These are phyloP conservation scores for Odontesthes bonariensis DNA, from an alignment of 2,113 vertebrate genomes.

Conservation along the genomic window DNA sequence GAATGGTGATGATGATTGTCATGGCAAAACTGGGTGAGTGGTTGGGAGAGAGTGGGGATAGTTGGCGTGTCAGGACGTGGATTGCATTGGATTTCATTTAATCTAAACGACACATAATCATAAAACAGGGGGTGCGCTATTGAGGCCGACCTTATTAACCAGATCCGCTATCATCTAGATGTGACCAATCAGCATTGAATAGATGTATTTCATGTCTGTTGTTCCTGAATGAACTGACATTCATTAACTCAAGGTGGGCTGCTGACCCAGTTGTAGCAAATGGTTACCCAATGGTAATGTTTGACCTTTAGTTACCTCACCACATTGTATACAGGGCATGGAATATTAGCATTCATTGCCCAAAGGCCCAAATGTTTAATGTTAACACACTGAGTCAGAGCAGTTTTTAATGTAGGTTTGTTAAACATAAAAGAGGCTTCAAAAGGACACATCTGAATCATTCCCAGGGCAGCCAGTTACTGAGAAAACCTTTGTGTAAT, in stretches of 20 bases:
- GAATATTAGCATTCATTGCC: background rate
- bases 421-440: background rate
- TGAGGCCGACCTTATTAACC: background rate
- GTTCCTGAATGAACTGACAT: background rate
- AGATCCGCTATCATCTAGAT: background rate
- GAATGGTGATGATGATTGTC: conserved; percentile 77
- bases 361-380: background rate
- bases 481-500: no score
- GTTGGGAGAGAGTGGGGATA: conserved; percentile 22
- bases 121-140: background rate
- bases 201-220: background rate
- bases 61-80: background rate
- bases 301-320: background rate
- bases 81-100: background rate
- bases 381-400: conserved; percentile 1
- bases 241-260: background rate
- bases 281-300: background rate
- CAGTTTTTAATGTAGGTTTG: conserved; percentile 1
- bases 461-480: no score
- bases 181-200: background rate
- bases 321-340: no score
- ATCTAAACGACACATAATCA: background rate
- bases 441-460: background rate
- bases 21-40: conserved; percentile 74
- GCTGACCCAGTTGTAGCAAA: background rate